These are phyloP conservation scores for Peromyscus eremicus DNA, from an alignment of 2,797 vertebrate species.

Conservation along the genomic window DNA sequence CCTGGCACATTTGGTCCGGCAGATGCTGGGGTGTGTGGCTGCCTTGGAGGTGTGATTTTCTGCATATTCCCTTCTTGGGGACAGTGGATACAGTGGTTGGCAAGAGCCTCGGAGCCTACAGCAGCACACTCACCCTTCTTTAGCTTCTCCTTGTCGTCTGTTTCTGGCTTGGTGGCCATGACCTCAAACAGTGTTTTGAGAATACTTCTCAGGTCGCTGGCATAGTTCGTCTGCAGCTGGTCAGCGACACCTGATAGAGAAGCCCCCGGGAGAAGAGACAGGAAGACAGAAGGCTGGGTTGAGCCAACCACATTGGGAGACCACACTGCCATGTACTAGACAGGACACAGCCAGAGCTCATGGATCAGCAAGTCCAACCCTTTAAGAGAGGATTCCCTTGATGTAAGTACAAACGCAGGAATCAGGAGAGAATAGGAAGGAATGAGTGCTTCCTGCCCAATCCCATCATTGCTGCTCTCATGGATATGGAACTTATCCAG, in stretches of 20 bases:
- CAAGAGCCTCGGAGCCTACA: neutral
- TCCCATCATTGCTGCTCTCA: neutral
- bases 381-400: neutral
- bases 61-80: rapidly evolving
- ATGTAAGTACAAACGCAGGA: neutral
- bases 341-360: neutral
- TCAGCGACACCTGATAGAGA: constrained; percentile 94
- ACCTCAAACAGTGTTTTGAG: constrained; percentile 98
- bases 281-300: neutral
- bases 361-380: rapidly evolving
- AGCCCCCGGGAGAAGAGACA: rapidly evolving
- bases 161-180: constrained; percentile 97
- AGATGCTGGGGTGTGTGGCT: neutral
- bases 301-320: neutral
- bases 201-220: constrained; percentile 97
- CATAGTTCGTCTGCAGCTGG: constrained; percentile 99
- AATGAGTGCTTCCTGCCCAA: rapidly evolving
- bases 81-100: rapidly evolving
- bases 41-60: neutral
- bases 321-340: rapidly evolving
- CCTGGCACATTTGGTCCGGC: neutral
- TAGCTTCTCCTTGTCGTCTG: constrained; percentile 92
- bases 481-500: neutral
- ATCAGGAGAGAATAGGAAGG: neutral
- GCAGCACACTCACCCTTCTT: constrained; percentile 92